These are phyloP conservation scores for Toxostoma redivivum DNA, from an alignment of 2,113 vertebrate species.

Conservation along the genomic window DNA sequence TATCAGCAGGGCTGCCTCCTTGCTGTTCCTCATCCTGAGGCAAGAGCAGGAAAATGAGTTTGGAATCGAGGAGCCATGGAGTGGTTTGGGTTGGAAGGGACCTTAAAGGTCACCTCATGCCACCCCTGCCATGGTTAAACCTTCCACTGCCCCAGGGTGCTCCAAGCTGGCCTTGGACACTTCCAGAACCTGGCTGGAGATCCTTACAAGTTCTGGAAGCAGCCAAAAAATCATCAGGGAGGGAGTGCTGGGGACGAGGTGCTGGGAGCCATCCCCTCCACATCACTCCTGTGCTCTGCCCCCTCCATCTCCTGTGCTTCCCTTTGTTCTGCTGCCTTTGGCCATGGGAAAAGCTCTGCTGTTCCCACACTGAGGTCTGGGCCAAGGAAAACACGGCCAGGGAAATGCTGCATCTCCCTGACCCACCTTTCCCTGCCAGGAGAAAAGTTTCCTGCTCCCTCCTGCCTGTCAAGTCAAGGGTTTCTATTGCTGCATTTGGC, in stretches of 20 bases:
- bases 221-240: background rate
- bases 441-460: background rate
- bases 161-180: background rate
- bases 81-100: background rate
- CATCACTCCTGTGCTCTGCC: background rate
- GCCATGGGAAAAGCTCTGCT: background rate
- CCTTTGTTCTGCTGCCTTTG: background rate
- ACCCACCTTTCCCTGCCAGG: background rate
- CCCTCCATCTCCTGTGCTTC: background rate
- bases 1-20: background rate
- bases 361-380: background rate
- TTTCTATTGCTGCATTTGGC: background rate
- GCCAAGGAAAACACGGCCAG: background rate
- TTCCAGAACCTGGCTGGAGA: background rate
- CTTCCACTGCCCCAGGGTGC: fast-evolving
- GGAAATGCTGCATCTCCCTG: background rate
- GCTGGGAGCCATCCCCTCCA: background rate
- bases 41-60: background rate
- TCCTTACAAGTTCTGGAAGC: background rate
- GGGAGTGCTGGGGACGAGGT: background rate
- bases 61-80: background rate
- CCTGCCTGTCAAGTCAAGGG: background rate
- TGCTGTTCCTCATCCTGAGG: background rate
- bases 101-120: background rate
- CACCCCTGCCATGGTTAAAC: background rate